phyloP scores from a whole-genome alignment of 2,113 vertebrate species.

The Austrofundulus limnaeus region DNA sequence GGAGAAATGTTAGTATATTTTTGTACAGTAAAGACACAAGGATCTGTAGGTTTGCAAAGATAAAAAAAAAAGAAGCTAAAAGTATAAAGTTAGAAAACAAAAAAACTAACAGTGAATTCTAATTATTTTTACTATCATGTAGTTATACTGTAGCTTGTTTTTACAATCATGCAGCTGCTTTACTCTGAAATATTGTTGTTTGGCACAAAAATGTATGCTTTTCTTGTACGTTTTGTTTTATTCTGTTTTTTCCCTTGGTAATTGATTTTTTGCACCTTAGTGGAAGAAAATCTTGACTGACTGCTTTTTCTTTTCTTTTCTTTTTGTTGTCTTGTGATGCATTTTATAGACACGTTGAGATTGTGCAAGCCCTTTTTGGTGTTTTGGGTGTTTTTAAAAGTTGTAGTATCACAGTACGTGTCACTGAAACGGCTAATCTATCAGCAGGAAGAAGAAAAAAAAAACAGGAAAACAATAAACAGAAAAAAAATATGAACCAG shows the following conservation, averaged over 20 bases:
- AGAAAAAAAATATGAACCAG: constrained; percentile 29
- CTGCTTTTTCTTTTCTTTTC: too few relatives aligned
- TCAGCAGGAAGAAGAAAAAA: constrained; percentile 16
- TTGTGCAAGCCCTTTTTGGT: constrained; percentile 85
- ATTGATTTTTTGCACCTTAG: constrained; percentile 80
- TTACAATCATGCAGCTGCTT: constrained; percentile 80
- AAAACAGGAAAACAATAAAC: neutral
- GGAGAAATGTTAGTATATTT: constrained; percentile 82
- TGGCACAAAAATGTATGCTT: constrained; percentile 79
- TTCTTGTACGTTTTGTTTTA: constrained; percentile 57
- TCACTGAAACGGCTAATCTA: constrained; percentile 70
- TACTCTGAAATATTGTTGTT: constrained; percentile 73
- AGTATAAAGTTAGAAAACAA: constrained; percentile 44
- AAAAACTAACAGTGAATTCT: constrained; percentile 73
- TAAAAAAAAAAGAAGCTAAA: constrained; percentile 22
- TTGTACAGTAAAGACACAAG: constrained; percentile 78
- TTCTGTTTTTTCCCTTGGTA: constrained; percentile 27
- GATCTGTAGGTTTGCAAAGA: constrained; percentile 64
- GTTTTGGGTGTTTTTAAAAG: constrained; percentile 90
- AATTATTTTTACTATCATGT: constrained; percentile 82
- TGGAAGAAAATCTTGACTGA: constrained; percentile 81
- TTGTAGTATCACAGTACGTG: constrained; percentile 68
- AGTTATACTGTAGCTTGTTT: constrained; percentile 80
- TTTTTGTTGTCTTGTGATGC: constrained; percentile 86
- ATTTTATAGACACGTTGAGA: constrained; percentile 90